Base-by-base conservation (phyloP, 2,113 vertebrate genomes). In the Oryzias curvinotus region DNA sequence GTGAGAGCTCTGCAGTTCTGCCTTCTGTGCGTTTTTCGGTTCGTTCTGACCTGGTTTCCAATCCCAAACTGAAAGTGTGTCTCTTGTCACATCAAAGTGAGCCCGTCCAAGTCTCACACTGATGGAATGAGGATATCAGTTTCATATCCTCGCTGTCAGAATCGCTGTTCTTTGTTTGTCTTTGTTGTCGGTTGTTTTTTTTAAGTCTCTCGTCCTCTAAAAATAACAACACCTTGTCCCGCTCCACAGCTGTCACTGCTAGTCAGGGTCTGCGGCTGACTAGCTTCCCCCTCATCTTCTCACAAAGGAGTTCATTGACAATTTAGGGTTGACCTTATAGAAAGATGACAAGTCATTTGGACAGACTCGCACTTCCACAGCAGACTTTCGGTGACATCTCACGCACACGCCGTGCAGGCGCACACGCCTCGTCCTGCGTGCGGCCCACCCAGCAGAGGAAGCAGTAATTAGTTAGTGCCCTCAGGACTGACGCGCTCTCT, bases 391-490 rank as follows among this genome's bases (percentile, higher is more conserved):
- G 75, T 50, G 23, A 63, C 53, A 72, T 73, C 63, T 64, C 68
- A 73, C 62, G 61, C 76, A 57, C 83, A 44, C 70, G 75, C 55
- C 30, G n/a, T 36, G 56, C 46, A 43, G 68, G 51, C 66, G 52
- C 5, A 30, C 45, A 54, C 65, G 59, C 65, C 57, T 45, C 25
- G 57, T 30, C 58, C 36, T 50, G 59, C 44, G 55, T 15, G 19
- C 68, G 49, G 62, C 52, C 72, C 52, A 63, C 70, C 71, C 71
- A 70, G 80, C 75, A 71, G 62, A 52, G 85, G 74, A 73, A 85
- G 52, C 75, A 74, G 81, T 89, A 90, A 91, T 91, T 91, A 91
- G 85, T 78, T 43, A 56, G 73, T 74, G 81, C 78, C 85, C 85
- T 71, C 64, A 86, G 86, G 81, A 77, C 81, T 69, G 77, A 84